Conservation (phyloP, 2,797 vertebrate genomes). For the Danio aesculapii region DNA sequence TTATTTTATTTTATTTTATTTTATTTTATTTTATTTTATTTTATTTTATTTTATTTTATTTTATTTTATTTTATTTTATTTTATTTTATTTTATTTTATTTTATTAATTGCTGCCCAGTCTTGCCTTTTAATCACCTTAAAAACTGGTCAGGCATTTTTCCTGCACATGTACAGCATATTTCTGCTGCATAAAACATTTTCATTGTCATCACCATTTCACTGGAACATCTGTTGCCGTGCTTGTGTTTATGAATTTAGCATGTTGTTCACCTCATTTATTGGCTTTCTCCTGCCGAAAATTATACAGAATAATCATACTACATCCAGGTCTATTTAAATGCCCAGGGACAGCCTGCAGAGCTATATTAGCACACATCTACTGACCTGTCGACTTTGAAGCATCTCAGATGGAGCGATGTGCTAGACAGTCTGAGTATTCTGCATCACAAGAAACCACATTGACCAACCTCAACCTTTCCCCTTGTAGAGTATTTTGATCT, state of each 20-base stretch:
- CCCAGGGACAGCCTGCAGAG: conserved; percentile 1
- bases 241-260: conserved; percentile 11
- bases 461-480: neutral
- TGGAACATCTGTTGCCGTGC: neutral
- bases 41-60: no score
- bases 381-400: conserved; percentile 15
- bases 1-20: neutral
- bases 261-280: conserved; percentile 1
- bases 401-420: conserved; percentile 1
- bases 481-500: neutral
- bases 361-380: neutral
- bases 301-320: conserved; percentile 19
- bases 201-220: neutral
- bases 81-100: no score
- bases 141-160: conserved; percentile 3
- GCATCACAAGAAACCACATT: neutral
- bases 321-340: conserved; percentile 26
- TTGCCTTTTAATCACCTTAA: conserved; percentile 42
- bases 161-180: neutral
- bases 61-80: no score
- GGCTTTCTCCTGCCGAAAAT: neutral
- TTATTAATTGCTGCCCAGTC: conserved; percentile 48
- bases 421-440: neutral
- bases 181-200: conserved; percentile 19
- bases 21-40: no score